A percentile compares a stretch with the other conserved stretches of the same genome.
Conservation (phyloP, 1,140 invertebrate species). For the Rhyacophila brunnea region DNA sequence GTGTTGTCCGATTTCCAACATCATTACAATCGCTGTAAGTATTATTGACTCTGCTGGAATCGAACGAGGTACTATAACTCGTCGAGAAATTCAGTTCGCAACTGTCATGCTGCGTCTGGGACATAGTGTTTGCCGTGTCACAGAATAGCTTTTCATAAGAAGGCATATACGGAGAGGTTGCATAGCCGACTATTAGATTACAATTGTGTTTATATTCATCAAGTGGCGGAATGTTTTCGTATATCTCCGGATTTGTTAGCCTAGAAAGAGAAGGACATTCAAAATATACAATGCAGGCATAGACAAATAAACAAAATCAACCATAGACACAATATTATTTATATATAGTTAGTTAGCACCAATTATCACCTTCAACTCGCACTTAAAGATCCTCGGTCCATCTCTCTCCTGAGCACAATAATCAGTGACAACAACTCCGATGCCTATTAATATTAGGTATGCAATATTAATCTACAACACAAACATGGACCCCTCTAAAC, state of each 20-base stretch:
- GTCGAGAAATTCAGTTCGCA: conserved; percentile 11
- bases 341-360: too few species aligned
- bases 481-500: too few species aligned
- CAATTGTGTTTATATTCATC: conserved; percentile 27
- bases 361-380: too few species aligned
- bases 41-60: not conserved
- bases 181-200: conserved; percentile 32
- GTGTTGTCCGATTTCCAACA: conserved; percentile 9
- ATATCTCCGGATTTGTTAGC: conserved; percentile 24
- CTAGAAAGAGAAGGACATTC: conserved; percentile 20
- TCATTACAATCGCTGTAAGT: conserved; percentile 7
- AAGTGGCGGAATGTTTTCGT: conserved; percentile 21
- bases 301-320: too few species aligned
- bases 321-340: too few species aligned
- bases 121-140: conserved; percentile 15
- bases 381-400: too few species aligned
- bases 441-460: too few species aligned
- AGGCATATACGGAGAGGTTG: conserved; percentile 33
- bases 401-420: too few species aligned
- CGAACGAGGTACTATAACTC: not conserved
- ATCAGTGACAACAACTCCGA: too few species aligned
- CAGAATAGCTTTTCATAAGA: conserved; percentile 27
- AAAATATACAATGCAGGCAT: too few species aligned
- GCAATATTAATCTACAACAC: too few species aligned
- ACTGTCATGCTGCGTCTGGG: conserved; percentile 19